phyloP scores from a whole-genome alignment of 2,888 invertebrate species.

The Cosmia trapezina region DNA sequence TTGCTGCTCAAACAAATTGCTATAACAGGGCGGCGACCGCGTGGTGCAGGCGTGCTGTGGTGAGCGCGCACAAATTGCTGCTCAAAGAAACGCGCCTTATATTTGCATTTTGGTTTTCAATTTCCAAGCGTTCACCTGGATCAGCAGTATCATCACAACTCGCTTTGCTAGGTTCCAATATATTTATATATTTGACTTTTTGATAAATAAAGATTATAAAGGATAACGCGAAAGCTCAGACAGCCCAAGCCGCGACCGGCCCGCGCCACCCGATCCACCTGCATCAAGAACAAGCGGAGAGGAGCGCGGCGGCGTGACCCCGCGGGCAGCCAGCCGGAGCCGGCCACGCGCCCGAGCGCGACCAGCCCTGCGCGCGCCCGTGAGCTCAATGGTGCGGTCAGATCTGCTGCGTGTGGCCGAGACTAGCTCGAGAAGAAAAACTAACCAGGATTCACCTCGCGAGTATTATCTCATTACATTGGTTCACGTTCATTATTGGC shows the following conservation, averaged over 20 bases:
- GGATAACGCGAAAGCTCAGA: neutral
- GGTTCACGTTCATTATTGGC: neutral
- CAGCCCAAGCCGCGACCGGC: neutral
- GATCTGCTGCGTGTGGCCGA: neutral
- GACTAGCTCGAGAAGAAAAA: neutral
- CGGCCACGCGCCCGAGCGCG: neutral
- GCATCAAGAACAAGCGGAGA: neutral
- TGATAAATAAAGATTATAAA: no score
- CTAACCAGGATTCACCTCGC: no score
- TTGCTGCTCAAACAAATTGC: neutral
- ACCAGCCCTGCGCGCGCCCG: constrained; percentile 9
- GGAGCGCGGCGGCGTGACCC: neutral
- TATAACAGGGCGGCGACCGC: neutral
- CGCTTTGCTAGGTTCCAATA: neutral
- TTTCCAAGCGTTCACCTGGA: neutral
- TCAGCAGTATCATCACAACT: neutral
- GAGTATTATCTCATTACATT: neutral
- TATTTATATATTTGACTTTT: no score
- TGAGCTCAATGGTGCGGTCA: constrained; percentile 2
- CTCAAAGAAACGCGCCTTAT: neutral
- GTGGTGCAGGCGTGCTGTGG: no score
- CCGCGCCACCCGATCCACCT: no score
- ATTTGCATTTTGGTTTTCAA: no score
- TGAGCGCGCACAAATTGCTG: neutral
- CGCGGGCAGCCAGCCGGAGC: neutral